Base-by-base conservation (phyloP, 2,113 vertebrate genomes). In the Brachypteracias leptosomus region DNA sequence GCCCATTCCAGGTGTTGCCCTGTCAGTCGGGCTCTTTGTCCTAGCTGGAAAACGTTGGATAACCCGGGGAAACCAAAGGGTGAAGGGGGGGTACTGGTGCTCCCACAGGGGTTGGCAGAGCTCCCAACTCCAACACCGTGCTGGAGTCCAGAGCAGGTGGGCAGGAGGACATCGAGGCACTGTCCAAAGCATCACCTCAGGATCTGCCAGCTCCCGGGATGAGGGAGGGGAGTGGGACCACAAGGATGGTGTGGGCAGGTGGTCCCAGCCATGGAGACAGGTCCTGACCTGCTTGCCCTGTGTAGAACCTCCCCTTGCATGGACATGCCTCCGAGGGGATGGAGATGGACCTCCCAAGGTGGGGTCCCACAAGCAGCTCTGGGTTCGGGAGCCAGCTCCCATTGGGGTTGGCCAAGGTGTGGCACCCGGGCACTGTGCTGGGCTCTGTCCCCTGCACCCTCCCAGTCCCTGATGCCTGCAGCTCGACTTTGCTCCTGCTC, bases 401-500 rank as follows among this genome's bases (percentile, higher is more conserved):
- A 3, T 0, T 3, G 1, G 42, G 7, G 33, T 57, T 55, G 25
- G 21, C 68, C 0, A 6, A 38, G 31, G 5, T 59, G 88, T 2
- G 4, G 31, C 38, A 10, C 65, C 40, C 0, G 3, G 36, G 59
- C 36, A 52, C 61, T 0, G 0, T 0, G 0, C 17, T 10, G 10
- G 9, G 10, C 28, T 51, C 35, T 46, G 52, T 54, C 13, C 26
- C 22, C 52, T 63, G 25, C 21, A 20, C 63, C 22, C 20, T 25
- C 2, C 0, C 0, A 3, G 36, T 49, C 31, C 36, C 65, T 1
- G 0, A 19, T 25, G 31, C 47, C 65, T 5, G 29, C 1, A 4
- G 42, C 62, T 85, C 70, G 68, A 44, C 55, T 61, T 72, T 72
- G 35, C 66, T 68, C 57, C 62, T 72, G 62, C 40, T 62, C 26